Percentiles rank a stretch among this genome's conserved stretches.
phyloP scores from a whole-genome alignment of 2,888 invertebrate species.

The Campopleginae sp. region DNA sequence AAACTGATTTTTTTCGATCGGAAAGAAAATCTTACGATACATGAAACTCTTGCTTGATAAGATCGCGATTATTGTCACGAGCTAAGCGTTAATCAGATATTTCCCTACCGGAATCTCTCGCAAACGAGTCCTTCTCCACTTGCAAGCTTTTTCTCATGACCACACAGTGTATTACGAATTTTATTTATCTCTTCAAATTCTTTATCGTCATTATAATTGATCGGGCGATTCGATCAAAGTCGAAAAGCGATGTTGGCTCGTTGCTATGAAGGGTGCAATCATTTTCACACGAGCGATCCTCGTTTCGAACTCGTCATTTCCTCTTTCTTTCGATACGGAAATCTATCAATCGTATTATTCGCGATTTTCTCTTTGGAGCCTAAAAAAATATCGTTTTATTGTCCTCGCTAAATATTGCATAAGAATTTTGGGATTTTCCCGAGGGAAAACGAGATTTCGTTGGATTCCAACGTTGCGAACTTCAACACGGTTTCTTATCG shows the following conservation, averaged over 20 bases:
- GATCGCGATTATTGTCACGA: slow-evolving; percentile 18
- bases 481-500: too few relatives aligned
- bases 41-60: slow-evolving; percentile 12
- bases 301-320: not conserved
- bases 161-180: slow-evolving; percentile 1
- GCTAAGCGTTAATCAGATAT: slow-evolving; percentile 13
- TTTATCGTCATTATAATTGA: slow-evolving; percentile 32
- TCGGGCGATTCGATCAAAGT: slow-evolving; percentile 54
- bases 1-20: slow-evolving; percentile 10
- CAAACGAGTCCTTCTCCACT: not conserved
- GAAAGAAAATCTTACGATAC: not conserved
- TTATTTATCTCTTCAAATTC: slow-evolving; percentile 36
- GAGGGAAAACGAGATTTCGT: too few relatives aligned
- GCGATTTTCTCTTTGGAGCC: not conserved
- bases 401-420: too few relatives aligned
- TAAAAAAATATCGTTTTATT: too few relatives aligned
- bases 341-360: not conserved
- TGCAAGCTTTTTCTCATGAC: not conserved
- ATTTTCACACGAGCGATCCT: not conserved
- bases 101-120: not conserved
- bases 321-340: not conserved
- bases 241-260: slow-evolving; percentile 28
- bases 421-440: too few relatives aligned
- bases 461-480: too few relatives aligned
- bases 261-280: not conserved